Conservation (phyloP, 1,140 invertebrate genomes). For the Parasteatoda tepidariorum region DNA sequence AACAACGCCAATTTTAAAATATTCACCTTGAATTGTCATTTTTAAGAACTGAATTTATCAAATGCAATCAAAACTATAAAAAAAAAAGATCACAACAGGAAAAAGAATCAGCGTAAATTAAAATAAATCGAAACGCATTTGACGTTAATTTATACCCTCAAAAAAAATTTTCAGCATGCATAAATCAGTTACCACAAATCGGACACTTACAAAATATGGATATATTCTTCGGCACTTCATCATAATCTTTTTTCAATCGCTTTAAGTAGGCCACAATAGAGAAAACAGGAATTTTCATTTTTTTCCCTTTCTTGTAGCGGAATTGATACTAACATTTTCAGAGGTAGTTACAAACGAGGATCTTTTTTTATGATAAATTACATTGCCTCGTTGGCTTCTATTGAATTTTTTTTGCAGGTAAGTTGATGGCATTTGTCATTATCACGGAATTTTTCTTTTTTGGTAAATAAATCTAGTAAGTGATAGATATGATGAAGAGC, state of each 20-base stretch:
- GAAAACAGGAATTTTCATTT: background rate
- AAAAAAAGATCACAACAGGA: background rate
- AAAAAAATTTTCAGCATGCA: constrained; percentile 4
- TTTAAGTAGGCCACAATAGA: constrained; percentile 21
- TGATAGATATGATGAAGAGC: constrained; percentile 24
- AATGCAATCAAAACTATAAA: constrained; percentile 32
- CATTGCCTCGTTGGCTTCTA: background rate
- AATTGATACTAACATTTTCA: constrained; percentile 1
- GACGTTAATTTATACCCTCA: constrained; percentile 37
- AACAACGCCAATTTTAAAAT: no score
- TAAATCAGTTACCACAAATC: constrained; percentile 15
- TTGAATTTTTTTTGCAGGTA: background rate
- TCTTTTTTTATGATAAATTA: background rate
- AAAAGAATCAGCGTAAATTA: constrained; percentile 5
- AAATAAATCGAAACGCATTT: constrained; percentile 15
- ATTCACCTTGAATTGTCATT: background rate
- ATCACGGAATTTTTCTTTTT: background rate
- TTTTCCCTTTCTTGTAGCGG: background rate
- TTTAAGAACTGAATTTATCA: background rate
- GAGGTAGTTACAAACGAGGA: background rate
- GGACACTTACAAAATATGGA: constrained; percentile 3
- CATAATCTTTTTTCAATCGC: constrained; percentile 3
- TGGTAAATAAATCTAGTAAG: background rate
- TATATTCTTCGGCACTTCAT: constrained; percentile 15
- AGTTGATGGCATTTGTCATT: background rate